Evolutionary conservation across 2,113 vertebrate species (phyloP).

Genomic region (Toxotes chatareus): DNA sequence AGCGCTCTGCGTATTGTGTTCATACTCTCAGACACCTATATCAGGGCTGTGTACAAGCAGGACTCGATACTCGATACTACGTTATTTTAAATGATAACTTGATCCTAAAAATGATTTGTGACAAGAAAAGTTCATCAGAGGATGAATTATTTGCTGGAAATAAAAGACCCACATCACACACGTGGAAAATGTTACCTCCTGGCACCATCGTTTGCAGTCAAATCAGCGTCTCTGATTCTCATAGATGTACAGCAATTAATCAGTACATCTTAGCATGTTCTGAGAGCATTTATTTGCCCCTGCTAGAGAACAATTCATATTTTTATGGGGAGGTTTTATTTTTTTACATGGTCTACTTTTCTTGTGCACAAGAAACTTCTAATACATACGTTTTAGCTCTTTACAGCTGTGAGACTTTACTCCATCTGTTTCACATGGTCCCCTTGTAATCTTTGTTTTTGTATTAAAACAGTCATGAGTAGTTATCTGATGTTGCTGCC

Average conservation of each 20-base stretch:
- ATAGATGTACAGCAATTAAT: conserved; percentile 34
- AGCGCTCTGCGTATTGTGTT: conserved; percentile 37
- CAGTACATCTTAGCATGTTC: conserved; percentile 10
- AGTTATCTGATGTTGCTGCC: background rate
- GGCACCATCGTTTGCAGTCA: background rate
- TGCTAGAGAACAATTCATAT: background rate
- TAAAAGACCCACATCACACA: background rate
- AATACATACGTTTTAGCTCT: background rate
- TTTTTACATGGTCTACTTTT: background rate
- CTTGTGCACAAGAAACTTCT: background rate
- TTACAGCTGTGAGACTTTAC: background rate
- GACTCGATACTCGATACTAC: conserved; percentile 31
- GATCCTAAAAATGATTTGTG: conserved; percentile 41
- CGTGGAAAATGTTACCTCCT: conserved; percentile 7
- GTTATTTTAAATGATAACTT: conserved; percentile 22
- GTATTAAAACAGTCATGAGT: conserved; percentile 1
- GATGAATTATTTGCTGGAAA: conserved; percentile 21
- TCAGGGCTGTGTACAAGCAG: conserved; percentile 17
- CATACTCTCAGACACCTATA: conserved; percentile 41
- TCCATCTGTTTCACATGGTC: conserved; percentile 31
- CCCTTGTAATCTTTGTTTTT: background rate
- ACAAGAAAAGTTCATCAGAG: background rate
- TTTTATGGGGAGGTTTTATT: conserved; percentile 4
- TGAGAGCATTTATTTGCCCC: conserved; percentile 6
- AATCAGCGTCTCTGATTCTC: conserved; percentile 3